phyloP scores from a whole-genome alignment of 2,888 invertebrate genomes.

The Trissolcus japonicus region DNA sequence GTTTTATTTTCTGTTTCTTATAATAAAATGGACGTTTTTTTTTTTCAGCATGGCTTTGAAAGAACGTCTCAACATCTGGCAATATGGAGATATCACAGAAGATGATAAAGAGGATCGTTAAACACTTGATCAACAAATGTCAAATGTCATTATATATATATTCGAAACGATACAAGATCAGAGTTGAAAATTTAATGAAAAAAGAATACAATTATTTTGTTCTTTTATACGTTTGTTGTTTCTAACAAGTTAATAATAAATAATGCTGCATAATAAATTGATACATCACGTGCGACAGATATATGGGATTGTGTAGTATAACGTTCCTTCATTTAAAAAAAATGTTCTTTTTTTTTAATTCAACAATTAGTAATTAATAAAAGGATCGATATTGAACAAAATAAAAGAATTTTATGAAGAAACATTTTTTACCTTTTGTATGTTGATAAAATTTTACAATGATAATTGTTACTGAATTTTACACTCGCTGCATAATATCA shows the following conservation, averaged over 20 bases:
- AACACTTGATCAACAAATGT: conserved; percentile 24
- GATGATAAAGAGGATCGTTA: conserved; percentile 82
- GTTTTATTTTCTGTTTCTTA: conserved; percentile 17
- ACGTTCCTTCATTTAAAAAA: conserved; percentile 48
- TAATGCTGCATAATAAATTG: conserved; percentile 45
- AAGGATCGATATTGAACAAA: conserved; percentile 39
- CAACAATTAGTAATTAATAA: conserved; percentile 13
- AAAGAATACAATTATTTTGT: not conserved
- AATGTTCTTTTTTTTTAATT: not conserved
- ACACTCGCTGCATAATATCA: too few relatives aligned
- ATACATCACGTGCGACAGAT: conserved; percentile 23
- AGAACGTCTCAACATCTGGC: conserved; percentile 94
- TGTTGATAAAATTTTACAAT: conserved; percentile 14
- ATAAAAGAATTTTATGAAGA: conserved; percentile 20
- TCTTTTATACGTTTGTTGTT: too few relatives aligned
- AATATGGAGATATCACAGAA: conserved; percentile 98
- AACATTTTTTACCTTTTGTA: conserved; percentile 20
- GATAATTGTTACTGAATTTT: not conserved
- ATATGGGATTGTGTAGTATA: conserved; percentile 42
- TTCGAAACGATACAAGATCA: conserved; percentile 10
- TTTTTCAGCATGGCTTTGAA: conserved; percentile 85
- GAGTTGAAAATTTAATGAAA: conserved; percentile 2
- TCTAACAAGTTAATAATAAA: not conserved
- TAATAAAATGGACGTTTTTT: conserved; percentile 9
- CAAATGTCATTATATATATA: conserved; percentile 22